These are phyloP conservation scores for Oceanites oceanicus DNA, from an alignment of 2,113 vertebrate genomes.

Conservation along the genomic window DNA sequence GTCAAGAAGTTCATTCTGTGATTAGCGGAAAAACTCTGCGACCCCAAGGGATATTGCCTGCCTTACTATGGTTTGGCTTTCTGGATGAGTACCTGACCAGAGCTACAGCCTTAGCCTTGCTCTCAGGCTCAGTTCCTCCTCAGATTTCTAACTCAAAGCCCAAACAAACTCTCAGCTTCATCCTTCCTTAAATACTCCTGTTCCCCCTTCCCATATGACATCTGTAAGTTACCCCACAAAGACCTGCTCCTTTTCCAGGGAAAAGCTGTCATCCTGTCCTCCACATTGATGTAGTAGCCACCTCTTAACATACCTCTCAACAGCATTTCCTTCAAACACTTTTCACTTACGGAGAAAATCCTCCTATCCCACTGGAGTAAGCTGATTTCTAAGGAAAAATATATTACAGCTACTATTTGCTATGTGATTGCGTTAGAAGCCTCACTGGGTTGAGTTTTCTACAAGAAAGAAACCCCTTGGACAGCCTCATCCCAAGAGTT, in stretches of 20 bases:
- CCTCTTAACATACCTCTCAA: not conserved
- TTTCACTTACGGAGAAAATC: not conserved
- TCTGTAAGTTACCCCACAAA: not conserved
- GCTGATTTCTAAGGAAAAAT: not conserved
- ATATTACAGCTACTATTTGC: not conserved
- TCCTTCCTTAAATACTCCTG: not conserved
- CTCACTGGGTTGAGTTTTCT: not conserved
- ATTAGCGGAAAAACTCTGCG: not conserved
- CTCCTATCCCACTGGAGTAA: not conserved
- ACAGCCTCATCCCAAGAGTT: not conserved
- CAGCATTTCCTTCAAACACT: not conserved
- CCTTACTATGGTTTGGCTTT: not conserved
- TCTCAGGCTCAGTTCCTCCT: not conserved
- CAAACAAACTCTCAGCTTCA: not conserved
- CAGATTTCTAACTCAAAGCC: not conserved
- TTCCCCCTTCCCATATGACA: not conserved
- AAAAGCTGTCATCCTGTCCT: not conserved
- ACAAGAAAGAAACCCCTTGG: not conserved
- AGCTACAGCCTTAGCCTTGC: not conserved
- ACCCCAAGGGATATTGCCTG: not conserved
- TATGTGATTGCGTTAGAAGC: not conserved
- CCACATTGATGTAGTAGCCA: not conserved
- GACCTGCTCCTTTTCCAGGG: not conserved
- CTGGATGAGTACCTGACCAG: not conserved
- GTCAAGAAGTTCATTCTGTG: not conserved